Base-by-base conservation (phyloP, 2,888 invertebrate species). In the Sepioteuthis lessoniana region DNA sequence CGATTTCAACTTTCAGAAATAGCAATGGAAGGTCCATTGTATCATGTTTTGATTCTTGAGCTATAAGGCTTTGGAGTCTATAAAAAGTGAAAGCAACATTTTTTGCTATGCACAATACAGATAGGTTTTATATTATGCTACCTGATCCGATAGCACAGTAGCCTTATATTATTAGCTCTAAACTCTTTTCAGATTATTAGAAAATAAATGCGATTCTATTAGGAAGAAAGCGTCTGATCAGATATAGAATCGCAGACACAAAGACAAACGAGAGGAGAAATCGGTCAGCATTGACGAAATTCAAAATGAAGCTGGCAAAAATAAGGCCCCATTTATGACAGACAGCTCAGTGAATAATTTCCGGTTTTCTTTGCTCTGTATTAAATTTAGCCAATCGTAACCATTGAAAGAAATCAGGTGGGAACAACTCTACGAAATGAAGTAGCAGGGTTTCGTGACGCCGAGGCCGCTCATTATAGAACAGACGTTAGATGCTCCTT, bases 261-360 rank as follows among this genome's bases (percentile, higher is more conserved):
- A 76, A 76, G 76, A 4, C 76, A 76, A 76, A 76, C 0, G 76
- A 76, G 16, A 76, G n/a, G 4, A 35, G 19, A 35, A 76, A n/a
- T 76, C 76, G 76, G 76, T 76, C 76, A 76, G 16, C n/a, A 76
- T 76, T 76, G 76, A 35, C 76, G 35, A 76, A 76, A 35, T n/a
- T n/a, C 76, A 76, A 76, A n/a, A n/a, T 76, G 76, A n/a, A 76
- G 1, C n/a, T 76, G n/a, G n/a, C 76, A 19, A 13, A 35, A 76
- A 76, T 76, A 35, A 16, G 76, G 76, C n/a, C 76, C 76, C 76
- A 76, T 76, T 76, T 76, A 76, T 13, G 76, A 76, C 76, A 76
- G 76, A 76, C 76, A n/a, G n/a, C 35, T 35, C n/a, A 76, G 76
- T 76, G 76, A n/a, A 76, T 76, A 76, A 76, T 76, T 76, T 76